These are phyloP conservation scores for Bombyx huttoni DNA, from an alignment of 2,888 invertebrate species.

Conservation along the genomic window DNA sequence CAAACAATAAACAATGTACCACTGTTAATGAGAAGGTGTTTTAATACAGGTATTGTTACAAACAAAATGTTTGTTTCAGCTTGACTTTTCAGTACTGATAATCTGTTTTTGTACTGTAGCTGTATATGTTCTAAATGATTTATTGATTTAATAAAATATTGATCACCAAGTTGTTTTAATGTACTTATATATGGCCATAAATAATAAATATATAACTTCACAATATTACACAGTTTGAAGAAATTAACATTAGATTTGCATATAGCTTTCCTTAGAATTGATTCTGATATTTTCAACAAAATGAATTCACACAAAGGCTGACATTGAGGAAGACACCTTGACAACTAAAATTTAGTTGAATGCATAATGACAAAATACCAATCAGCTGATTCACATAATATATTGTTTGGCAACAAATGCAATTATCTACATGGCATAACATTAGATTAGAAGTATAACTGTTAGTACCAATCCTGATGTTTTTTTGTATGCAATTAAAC, in stretches of 20 bases:
- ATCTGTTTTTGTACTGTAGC: background rate
- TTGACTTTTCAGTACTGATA: background rate
- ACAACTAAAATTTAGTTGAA: background rate
- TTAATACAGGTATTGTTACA: background rate
- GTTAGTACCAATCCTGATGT: too few species aligned
- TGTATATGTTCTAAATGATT: too few species aligned
- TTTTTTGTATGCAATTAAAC: background rate
- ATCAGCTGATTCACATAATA: constrained; percentile 12
- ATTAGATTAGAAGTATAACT: too few species aligned
- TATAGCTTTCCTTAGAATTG: too few species aligned
- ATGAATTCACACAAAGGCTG: background rate
- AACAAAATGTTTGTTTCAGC: background rate
- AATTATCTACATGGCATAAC: background rate
- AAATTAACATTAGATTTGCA: too few species aligned
- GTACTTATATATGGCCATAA: too few species aligned
- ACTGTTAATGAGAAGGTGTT: background rate
- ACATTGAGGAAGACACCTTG: background rate
- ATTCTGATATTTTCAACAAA: too few species aligned
- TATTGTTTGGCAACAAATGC: constrained; percentile 3
- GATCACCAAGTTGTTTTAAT: too few species aligned
- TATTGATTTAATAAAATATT: too few species aligned
- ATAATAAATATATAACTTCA: too few species aligned
- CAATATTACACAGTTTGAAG: too few species aligned
- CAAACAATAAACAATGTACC: background rate
- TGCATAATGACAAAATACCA: constrained; percentile 5